A percentile compares a stretch with the other conserved stretches of the same genome.
Evolutionary conservation across 2,888 invertebrate genomes (phyloP).

Genomic region (Muschampia plurimacula): DNA sequence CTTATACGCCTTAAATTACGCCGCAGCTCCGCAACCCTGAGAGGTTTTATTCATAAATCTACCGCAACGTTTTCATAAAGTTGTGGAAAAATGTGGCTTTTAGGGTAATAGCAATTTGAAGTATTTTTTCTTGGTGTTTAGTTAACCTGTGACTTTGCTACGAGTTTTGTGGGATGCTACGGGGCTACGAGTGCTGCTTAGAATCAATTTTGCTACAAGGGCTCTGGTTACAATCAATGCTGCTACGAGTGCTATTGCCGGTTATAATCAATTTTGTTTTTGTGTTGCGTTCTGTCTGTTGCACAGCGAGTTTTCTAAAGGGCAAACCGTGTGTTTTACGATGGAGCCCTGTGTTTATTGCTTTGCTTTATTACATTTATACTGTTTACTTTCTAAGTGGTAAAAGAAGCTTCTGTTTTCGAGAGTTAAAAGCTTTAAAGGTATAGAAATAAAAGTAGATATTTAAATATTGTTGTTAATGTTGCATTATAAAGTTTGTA

Average conservation of each 20-base stretch:
- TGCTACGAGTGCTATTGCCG: slow-evolving; percentile 15
- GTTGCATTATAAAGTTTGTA: no score
- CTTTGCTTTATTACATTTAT: no score
- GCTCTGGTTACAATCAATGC: slow-evolving; percentile 32
- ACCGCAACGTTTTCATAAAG: slow-evolving; percentile 81
- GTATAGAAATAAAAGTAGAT: no score
- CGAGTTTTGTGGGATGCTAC: not conserved
- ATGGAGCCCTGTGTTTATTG: no score
- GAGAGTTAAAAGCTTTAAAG: no score
- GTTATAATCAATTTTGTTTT: slow-evolving; percentile 38
- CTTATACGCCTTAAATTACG: slow-evolving; percentile 80
- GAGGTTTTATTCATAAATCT: slow-evolving; percentile 86
- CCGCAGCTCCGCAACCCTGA: slow-evolving; percentile 77
- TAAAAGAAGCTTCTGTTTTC: no score
- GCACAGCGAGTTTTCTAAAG: not conserved
- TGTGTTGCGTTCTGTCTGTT: not conserved
- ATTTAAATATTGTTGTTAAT: no score
- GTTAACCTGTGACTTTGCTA: slow-evolving; percentile 31
- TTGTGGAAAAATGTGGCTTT: slow-evolving; percentile 74
- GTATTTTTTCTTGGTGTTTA: slow-evolving; percentile 50
- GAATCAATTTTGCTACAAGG: slow-evolving; percentile 31
- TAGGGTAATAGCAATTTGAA: slow-evolving; percentile 62
- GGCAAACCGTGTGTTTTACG: not conserved
- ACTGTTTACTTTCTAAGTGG: no score
- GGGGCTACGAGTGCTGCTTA: slow-evolving; percentile 9